Evolutionary conservation across 2,888 invertebrate species (phyloP).

Genomic region (Apotomis turbidana): DNA sequence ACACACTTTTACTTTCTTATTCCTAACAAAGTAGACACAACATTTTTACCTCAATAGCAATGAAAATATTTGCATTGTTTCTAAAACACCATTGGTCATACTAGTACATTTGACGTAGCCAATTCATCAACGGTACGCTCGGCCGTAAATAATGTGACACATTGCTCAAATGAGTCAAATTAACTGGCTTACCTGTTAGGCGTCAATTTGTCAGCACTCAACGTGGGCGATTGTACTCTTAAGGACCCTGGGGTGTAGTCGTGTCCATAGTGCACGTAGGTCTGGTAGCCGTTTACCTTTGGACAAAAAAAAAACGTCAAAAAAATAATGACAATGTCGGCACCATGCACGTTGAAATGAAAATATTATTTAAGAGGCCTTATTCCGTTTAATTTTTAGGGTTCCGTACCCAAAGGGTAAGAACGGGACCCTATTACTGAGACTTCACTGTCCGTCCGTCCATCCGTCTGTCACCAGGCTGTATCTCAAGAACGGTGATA

Average conservation of each 20-base stretch:
- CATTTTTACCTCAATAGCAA: too few species aligned
- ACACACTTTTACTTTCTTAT: too few species aligned
- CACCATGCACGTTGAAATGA: too few species aligned
- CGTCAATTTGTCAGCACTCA: slow-evolving; percentile 73
- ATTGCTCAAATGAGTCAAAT: slow-evolving; percentile 34
- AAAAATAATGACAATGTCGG: too few species aligned
- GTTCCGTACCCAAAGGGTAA: too few species aligned
- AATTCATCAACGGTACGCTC: slow-evolving; percentile 18
- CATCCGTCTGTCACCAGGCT: too few species aligned
- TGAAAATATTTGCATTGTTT: neutral
- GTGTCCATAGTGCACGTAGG: slow-evolving; percentile 94
- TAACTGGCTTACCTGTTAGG: slow-evolving; percentile 70
- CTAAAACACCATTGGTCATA: slow-evolving; percentile 19
- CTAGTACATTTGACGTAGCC: slow-evolving; percentile 5
- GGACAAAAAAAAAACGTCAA: slow-evolving; percentile 31
- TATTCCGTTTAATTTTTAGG: too few species aligned
- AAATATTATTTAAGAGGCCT: too few species aligned
- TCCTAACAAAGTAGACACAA: too few species aligned
- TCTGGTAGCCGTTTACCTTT: slow-evolving; percentile 92
- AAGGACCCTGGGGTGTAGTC: slow-evolving; percentile 94
- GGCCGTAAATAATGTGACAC: slow-evolving; percentile 13
- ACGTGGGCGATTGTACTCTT: slow-evolving; percentile 82
- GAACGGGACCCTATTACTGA: too few species aligned
- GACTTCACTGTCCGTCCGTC: too few species aligned
- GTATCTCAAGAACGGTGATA: too few species aligned